Evolutionary conservation across 2,888 invertebrate species (phyloP).

Genomic region (Sicus ferrugineus): DNA sequence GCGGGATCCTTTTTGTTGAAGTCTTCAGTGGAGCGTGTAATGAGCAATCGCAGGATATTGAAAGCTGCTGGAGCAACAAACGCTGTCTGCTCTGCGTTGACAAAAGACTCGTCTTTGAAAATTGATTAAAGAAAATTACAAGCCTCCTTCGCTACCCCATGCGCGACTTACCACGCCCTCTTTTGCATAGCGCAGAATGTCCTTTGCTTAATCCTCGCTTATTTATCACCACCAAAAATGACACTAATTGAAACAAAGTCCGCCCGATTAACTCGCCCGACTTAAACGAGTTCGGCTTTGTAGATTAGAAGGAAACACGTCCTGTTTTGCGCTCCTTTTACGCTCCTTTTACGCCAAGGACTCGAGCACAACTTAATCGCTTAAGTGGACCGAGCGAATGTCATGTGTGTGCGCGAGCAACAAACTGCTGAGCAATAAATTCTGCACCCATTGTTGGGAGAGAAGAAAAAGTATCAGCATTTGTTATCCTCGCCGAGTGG

Average conservation of each 20-base stretch:
- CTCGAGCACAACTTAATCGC: constrained; percentile 49
- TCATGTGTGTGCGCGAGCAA: constrained; percentile 37
- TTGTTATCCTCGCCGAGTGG: neutral
- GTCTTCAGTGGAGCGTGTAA: constrained; percentile 25
- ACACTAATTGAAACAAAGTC: constrained; percentile 56
- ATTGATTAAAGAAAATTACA: constrained; percentile 8
- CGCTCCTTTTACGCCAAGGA: neutral
- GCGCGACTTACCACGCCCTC: too few relatives aligned
- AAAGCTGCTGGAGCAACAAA: constrained; percentile 24
- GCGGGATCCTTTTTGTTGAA: constrained; percentile 9
- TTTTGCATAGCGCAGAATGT: neutral
- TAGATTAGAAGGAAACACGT: constrained; percentile 14
- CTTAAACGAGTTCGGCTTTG: constrained; percentile 35
- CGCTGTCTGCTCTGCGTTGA: neutral
- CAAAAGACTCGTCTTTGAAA: constrained; percentile 7
- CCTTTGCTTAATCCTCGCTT: neutral
- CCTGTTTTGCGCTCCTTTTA: constrained; percentile 7
- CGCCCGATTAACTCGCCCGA: constrained; percentile 39
- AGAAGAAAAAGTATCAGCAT: constrained; percentile 26
- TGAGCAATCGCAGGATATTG: constrained; percentile 29
- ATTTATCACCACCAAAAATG: constrained; percentile 36
- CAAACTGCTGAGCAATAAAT: constrained; percentile 57
- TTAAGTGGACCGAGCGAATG: constrained; percentile 50
- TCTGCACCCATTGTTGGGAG: constrained; percentile 46
- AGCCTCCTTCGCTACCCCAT: neutral